Evolutionary conservation across 2,888 invertebrate genomes (phyloP), one percentile per base, ranked within the genome.

Genomic region (Dryococelus australis): DNA sequence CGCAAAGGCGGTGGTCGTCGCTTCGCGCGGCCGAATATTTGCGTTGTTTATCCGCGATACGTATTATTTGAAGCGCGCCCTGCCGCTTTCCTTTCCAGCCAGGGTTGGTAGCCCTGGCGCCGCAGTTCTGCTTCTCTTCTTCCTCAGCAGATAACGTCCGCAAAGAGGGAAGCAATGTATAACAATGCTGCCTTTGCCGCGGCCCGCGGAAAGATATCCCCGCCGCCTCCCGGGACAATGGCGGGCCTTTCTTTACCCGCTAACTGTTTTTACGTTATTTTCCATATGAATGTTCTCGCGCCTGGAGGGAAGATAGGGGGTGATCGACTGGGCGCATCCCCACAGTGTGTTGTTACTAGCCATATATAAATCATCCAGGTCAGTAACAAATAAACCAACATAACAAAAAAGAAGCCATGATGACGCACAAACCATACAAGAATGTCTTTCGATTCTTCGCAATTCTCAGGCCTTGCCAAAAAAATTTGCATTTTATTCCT

Each of bases 191-290:
- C 65, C 65, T 65, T 65, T 65, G n/a, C 65, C 65, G 65, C 65
- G 65, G n/a, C n/a, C 65, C n/a, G 65, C 65, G n/a, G 65, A 10
- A 65, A 65, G 65, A 65, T 65, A 65, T 24, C 12, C 47, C 47
- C 13, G 20, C 24, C 65, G 2, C 12, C 24, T 9, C 24, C 24
- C 24, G 24, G n/a, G 12, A 65, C 65, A 65, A 65, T 65, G 65
- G 24, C 16, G 51, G 51, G 65, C 24, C 65, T 65, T 65, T 65
- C 65, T 65, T 65, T 65, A 24, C 16, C 65, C 65, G 65, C 65
- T n/a, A 65, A 65, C 65, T n/a, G 65, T 65, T 65, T 65, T 65
- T 65, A 65, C 65, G 24, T 65, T 65, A 65, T 65, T 65, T 65
- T 65, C 65, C 65, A 65, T 65, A 65, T 65, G 65, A 65, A 65